Evolutionary conservation across 2,113 vertebrate genomes (phyloP).

Genomic region (Daubentonia madagascariensis): DNA sequence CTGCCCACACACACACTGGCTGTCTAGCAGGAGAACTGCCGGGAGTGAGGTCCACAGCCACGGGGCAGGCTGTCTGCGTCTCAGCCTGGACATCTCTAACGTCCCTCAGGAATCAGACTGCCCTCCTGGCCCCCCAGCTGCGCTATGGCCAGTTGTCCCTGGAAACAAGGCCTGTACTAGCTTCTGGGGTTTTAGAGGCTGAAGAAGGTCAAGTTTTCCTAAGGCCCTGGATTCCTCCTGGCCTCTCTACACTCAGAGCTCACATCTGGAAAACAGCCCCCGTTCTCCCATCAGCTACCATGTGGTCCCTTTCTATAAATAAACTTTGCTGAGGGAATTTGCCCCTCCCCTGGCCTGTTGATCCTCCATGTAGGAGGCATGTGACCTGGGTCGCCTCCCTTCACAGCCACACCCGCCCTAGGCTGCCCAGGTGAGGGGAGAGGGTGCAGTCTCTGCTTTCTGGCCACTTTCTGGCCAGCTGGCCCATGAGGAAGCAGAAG

Average conservation of each 20-base stretch:
- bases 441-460: background rate
- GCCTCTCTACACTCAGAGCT: slow-evolving; percentile 11
- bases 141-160: background rate
- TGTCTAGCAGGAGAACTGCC: background rate
- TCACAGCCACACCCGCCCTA: background rate
- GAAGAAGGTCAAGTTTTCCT: background rate
- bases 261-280: background rate
- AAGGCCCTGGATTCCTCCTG: background rate
- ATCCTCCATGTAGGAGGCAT: background rate
- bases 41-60: background rate
- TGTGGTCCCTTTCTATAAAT: background rate
- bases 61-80: background rate
- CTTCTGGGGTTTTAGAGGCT: background rate
- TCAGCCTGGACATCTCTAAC: background rate
- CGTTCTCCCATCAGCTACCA: background rate
- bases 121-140: background rate
- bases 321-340: background rate
- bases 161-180: background rate
- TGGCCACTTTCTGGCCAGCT: background rate
- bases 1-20: accelerated
- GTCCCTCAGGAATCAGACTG: background rate
- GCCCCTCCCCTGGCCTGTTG: background rate
- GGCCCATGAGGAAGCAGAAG: background rate
- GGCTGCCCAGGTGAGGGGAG: background rate
- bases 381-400: background rate